Base-by-base conservation (phyloP, 1,140 invertebrate species). In the Harpegnathos saltator region DNA sequence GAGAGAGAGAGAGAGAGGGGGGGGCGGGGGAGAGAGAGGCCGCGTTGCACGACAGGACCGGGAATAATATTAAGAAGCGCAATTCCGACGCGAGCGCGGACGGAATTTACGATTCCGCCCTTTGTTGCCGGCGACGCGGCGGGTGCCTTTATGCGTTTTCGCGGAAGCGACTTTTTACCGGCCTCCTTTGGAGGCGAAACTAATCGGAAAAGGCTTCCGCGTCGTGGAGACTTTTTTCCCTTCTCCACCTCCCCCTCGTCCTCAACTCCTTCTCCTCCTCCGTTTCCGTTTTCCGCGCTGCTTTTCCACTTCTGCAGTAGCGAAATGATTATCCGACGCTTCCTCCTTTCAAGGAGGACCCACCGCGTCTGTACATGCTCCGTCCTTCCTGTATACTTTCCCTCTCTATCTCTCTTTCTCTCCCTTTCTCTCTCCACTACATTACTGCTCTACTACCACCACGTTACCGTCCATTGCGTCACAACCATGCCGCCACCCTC, bases 291-390 rank as follows among this genome's bases (percentile, higher is more conserved):
- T 54, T 72, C 62, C 69, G 52, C 50, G 38, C 22, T 73, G 72
- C 77, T 82, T 56, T 72, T 61, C 56, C 85, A 26, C 77, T 61
- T 65, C 71, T 74, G 75, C 78, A 85, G 84, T 83, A 84, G 77
- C 82, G 87, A 75, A 85, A 88, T 89, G 86, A 89, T 89, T 88
- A 90, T 86, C 86, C 75, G 52, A 81, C 84, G 80, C 63, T 90
- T 82, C 74, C 71, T 85, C 66, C 38, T 89, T 82, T 81, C 84
- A 82, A 86, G 81, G 62, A 82, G 68, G 29, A 85, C 48, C 65
- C 71, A 44, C 54, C 65, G 24, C 61, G 24, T 19, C 73, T n/a
- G 29, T 22, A 19, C 54, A 33, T 14, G 38, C 26, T 63, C 50
- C 56, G 29, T 69, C 19, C 19, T 77, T n/a, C 22, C 29, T 29